Conservation (phyloP, 2,797 vertebrate genomes). For the Phaenicophaeus curvirostris region DNA sequence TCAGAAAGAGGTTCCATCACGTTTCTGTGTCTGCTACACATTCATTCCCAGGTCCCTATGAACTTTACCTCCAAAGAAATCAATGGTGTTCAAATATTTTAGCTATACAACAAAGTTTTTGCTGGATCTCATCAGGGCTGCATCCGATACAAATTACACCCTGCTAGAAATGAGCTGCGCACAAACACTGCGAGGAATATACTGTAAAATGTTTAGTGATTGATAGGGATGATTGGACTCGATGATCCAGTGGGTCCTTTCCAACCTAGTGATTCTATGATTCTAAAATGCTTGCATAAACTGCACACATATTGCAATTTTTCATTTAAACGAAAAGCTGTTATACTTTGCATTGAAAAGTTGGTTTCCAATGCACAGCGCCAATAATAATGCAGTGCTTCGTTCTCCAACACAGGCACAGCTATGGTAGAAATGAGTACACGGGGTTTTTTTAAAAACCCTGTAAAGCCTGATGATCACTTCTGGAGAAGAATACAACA, state of each 20-base stretch:
- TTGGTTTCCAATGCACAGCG: neutral
- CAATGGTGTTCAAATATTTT: neutral
- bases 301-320: too few species aligned
- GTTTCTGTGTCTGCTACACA: neutral
- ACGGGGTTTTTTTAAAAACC: neutral
- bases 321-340: neutral
- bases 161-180: neutral
- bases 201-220: too few species aligned
- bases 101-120: neutral
- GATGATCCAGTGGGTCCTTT: too few species aligned
- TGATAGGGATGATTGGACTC: too few species aligned
- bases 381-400: neutral
- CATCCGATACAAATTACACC: neutral
- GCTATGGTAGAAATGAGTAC: neutral
- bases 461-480: neutral
- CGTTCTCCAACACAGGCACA: neutral
- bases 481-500: neutral
- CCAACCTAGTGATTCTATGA: too few species aligned
- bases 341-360: neutral
- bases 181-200: neutral
- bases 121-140: neutral
- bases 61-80: neutral
- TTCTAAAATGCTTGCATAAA: neutral
- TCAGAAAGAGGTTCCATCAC: neutral
- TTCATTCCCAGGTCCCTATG: neutral